phyloP scores from a whole-genome alignment of 2,888 invertebrate species.

The Orgyia antiqua region DNA sequence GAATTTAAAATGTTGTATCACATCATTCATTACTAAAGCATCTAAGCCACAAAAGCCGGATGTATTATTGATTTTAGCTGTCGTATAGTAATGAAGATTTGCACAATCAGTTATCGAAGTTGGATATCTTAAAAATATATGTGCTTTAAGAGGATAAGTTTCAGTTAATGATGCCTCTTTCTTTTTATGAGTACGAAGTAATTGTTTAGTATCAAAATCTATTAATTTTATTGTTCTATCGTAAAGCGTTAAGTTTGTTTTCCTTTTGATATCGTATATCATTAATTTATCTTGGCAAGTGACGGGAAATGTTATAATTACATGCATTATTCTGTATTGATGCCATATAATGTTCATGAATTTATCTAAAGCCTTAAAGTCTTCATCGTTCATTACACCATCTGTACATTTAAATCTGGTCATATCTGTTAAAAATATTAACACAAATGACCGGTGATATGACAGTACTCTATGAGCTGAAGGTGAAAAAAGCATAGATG shows the following conservation, averaged over 20 bases:
- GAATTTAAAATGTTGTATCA: constrained; percentile 34
- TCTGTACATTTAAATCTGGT: constrained; percentile 27
- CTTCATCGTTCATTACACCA: constrained; percentile 21
- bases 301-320: constrained; percentile 34
- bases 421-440: constrained; percentile 30
- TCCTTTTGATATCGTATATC: constrained; percentile 30
- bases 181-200: constrained; percentile 12
- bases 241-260: constrained; percentile 20
- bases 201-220: constrained; percentile 11
- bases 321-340: constrained; percentile 23
- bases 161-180: constrained; percentile 21
- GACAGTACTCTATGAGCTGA: constrained; percentile 10
- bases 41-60: constrained; percentile 43
- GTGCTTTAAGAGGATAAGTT: constrained; percentile 37
- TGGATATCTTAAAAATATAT: constrained; percentile 42
- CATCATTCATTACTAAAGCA: constrained; percentile 40
- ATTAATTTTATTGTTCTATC: constrained; percentile 37
- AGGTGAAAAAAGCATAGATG: constrained; percentile 15
- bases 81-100: constrained; percentile 27
- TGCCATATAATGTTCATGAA: constrained; percentile 43
- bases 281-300: constrained; percentile 32
- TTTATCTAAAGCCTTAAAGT: constrained; percentile 20
- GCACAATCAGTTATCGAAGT: constrained; percentile 38
- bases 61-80: constrained; percentile 20
- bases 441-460: constrained; percentile 30